Percentiles rank a stretch among this genome's conserved stretches.
These are phyloP conservation scores for Allobates femoralis DNA, from an alignment of 2,797 vertebrate genomes.

Conservation along the genomic window DNA sequence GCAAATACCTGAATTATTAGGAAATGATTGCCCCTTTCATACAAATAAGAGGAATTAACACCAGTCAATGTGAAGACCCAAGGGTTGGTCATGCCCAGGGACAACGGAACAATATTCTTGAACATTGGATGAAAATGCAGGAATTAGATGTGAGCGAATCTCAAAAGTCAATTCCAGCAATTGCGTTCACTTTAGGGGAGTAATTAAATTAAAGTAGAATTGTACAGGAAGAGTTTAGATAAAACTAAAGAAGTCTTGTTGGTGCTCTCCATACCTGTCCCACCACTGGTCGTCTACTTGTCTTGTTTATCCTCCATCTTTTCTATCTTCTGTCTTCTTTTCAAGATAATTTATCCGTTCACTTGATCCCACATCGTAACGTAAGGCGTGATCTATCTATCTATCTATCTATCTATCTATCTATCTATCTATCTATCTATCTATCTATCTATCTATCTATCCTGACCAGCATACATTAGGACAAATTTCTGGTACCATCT, in stretches of 20 bases:
- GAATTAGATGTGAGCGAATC: background rate
- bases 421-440: conserved; percentile 5
- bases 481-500: background rate
- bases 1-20: background rate
- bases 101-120: background rate
- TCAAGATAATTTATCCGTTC: no score
- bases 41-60: background rate
- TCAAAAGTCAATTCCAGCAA: no score
- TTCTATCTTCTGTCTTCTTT: no score
- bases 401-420: conserved; percentile 31
- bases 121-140: background rate
- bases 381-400: background rate
- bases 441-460: background rate
- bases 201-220: no score
- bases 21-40: background rate
- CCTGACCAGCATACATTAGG: background rate
- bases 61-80: background rate
- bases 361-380: no score
- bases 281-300: no score
- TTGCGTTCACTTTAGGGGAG: no score
- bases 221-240: no score
- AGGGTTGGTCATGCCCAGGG: background rate
- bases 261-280: no score
- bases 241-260: no score
- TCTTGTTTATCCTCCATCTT: no score